These are phyloP conservation scores for Oreocharis arfaki DNA, from an alignment of 2,113 vertebrate species.

Conservation along the genomic window DNA sequence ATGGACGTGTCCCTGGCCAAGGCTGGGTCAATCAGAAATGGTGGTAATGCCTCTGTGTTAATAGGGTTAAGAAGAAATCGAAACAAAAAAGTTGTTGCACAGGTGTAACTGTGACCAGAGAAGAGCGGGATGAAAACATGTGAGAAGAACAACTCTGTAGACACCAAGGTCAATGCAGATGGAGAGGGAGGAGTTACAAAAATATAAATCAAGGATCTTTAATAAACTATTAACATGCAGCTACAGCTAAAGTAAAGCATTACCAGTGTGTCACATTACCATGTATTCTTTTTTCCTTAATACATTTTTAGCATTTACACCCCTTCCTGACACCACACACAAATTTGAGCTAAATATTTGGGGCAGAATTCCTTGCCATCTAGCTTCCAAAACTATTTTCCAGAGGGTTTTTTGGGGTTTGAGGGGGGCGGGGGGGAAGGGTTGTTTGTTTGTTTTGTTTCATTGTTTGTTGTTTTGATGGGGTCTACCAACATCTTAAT, in stretches of 20 bases:
- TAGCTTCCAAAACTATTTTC: neutral
- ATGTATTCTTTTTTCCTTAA: neutral
- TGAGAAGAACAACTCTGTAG: neutral
- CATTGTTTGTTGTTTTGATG: neutral
- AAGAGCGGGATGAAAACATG: neutral
- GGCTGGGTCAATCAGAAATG: neutral
- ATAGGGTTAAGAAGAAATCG: neutral
- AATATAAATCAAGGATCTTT: neutral
- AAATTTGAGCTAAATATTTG: neutral
- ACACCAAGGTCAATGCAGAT: neutral
- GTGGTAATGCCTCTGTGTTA: neutral
- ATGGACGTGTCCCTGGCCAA: neutral
- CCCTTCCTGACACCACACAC: neutral
- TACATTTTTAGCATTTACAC: neutral
- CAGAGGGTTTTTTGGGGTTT: neutral
- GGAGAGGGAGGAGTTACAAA: neutral
- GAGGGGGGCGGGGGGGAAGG: accelerated
- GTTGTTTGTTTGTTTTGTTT: neutral
- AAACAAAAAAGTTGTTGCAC: neutral
- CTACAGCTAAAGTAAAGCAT: neutral
- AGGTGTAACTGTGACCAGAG: neutral
- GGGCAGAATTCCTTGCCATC: neutral
- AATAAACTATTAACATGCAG: neutral
- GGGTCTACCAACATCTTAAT: neutral
- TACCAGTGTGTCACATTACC: neutral